phyloP scores from a whole-genome alignment of 2,797 vertebrate species.

The Pangasius sanitwongsei region DNA sequence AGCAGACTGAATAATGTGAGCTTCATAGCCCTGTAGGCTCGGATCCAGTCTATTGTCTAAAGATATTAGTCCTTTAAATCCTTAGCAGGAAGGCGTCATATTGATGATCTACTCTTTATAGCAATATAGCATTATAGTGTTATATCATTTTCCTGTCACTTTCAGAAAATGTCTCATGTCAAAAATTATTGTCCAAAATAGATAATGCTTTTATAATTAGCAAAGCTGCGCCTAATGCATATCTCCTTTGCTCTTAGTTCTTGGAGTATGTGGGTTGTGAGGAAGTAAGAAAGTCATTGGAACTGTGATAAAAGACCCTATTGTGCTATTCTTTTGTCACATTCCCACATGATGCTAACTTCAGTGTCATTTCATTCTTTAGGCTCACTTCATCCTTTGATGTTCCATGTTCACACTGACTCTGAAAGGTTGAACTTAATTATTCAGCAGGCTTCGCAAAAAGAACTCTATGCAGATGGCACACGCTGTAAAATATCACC shows the following conservation, averaged over 20 bases:
- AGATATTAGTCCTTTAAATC: slow-evolving; percentile 35
- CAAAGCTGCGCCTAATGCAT: slow-evolving; percentile 7
- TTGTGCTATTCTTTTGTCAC: slow-evolving; percentile 34
- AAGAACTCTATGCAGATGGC: slow-evolving; percentile 60
- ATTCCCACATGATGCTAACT: slow-evolving; percentile 18
- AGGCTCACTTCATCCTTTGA: slow-evolving; percentile 49
- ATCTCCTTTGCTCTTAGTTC: slow-evolving; percentile 11
- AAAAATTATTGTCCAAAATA: slow-evolving; percentile 15
- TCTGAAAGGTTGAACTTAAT: slow-evolving; percentile 58
- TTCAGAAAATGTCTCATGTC: slow-evolving; percentile 6
- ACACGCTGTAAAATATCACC: slow-evolving; percentile 57
- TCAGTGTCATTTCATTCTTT: slow-evolving; percentile 49
- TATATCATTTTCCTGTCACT: slow-evolving; percentile 20
- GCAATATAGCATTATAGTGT: background rate
- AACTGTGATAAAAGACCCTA: slow-evolving; percentile 37
- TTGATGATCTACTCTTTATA: slow-evolving; percentile 7
- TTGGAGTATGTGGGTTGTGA: slow-evolving; percentile 1
- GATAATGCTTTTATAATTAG: slow-evolving; percentile 33
- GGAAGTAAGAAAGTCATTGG: slow-evolving; percentile 28
- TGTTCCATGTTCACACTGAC: slow-evolving; percentile 48
- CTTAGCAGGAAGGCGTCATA: background rate
- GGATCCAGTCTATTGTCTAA: slow-evolving; percentile 33
- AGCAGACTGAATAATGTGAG: slow-evolving; percentile 33
- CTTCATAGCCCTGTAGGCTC: slow-evolving; percentile 4
- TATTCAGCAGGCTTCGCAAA: slow-evolving; percentile 53